Conservation (phyloP, 2,797 vertebrate genomes). For the Limnodromus scolopaceus region DNA sequence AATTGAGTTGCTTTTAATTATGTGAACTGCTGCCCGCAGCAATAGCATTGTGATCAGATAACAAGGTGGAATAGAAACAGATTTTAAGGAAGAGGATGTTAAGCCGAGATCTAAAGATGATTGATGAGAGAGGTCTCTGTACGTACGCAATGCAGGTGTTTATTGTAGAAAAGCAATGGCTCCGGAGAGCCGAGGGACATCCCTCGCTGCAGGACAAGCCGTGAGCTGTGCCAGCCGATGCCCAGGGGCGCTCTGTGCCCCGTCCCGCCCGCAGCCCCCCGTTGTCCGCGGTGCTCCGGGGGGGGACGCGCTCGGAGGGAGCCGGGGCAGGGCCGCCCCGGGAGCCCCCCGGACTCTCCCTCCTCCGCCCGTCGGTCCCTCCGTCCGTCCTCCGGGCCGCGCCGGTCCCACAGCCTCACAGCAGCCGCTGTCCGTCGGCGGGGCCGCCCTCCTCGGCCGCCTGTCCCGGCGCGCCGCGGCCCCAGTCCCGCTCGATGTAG, state of each 20-base stretch:
- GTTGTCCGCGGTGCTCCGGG: not conserved
- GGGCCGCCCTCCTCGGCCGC: not conserved
- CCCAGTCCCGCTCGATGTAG: conserved; percentile 48
- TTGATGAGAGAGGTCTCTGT: not conserved
- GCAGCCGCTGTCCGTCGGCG: not conserved
- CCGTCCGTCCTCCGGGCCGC: not conserved
- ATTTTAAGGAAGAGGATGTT: not conserved
- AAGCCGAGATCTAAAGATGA: not conserved
- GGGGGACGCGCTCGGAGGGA: not conserved
- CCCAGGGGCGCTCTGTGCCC: fast-evolving
- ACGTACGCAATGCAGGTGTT: fast-evolving
- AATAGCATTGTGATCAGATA: fast-evolving
- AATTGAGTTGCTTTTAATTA: not conserved
- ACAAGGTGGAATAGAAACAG: not conserved
- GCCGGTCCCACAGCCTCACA: not conserved
- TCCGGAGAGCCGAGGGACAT: fast-evolving
- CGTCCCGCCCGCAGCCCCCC: not conserved
- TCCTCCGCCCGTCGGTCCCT: not conserved
- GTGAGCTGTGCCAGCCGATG: fast-evolving
- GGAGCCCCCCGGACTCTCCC: not conserved
- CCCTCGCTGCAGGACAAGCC: fast-evolving
- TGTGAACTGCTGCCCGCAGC: not conserved
- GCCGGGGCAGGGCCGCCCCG: not conserved
- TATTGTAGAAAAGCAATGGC: not conserved
- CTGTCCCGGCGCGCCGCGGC: not conserved